Evolutionary conservation across 2,797 vertebrate genomes (phyloP), one percentile per base, ranked within the genome.

Genomic region (Coluber constrictor): DNA sequence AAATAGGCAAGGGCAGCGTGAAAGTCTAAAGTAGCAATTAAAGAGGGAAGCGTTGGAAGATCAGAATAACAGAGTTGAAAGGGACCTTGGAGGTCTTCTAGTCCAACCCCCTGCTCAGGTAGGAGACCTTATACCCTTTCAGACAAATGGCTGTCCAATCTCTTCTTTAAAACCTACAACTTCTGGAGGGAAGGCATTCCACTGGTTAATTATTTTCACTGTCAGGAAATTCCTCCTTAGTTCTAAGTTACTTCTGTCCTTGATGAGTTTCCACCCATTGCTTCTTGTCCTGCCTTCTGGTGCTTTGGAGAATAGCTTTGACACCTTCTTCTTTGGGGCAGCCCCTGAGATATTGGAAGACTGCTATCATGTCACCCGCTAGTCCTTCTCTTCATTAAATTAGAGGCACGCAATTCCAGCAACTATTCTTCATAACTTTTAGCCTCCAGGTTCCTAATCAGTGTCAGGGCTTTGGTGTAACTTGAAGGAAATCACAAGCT

Each of bases 41-140:
- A 57, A 88, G 25, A 15, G 54, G 55, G 55, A 15, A 57, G 54
- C 29, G 4, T 10, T 87, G n/a, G 47, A 27, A 29, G 47, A 56
- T 18, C 51, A 87, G 11, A 54, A 16, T 12, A 25, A 15, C 4
- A 13, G 83, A 11, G 20, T 86, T 32, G 63, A 5, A 70, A 70
- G 63, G 29, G 63, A 6, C 63, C 29, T 32, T 70, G 13, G 13
- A 70, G 63, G 29, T 70, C 63, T 32, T 70, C 63, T 32, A 70
- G 13, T 70, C 29, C 63, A 70, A 15, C 29, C 29, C 29, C 2
- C 13, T 32, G 63, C 5, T 70, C 13, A 16, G 0, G 29, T 2
- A 70, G 29, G 13, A 32, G 13, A 70, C 12, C 12, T 4, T n/a
- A 2, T n/a, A 66, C 0, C 29, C 0, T n/a, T 70, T 7, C 15